Base-by-base conservation (phyloP, 1,140 invertebrate genomes). In the Ptiloglossa arizonensis region DNA sequence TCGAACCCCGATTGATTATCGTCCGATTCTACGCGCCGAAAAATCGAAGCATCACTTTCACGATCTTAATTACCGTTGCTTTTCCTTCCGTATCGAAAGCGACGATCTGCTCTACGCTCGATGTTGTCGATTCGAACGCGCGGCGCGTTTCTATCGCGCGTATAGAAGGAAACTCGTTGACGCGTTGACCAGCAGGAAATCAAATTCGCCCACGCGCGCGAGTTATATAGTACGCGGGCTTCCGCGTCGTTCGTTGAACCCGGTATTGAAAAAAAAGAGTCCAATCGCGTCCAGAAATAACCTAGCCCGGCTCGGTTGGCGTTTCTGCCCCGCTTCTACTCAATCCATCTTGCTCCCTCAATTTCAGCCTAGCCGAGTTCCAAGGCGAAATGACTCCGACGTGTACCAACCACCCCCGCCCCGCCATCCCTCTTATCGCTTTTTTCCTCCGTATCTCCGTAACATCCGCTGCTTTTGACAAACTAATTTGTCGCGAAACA, bases 401-500 rank as follows among this genome's bases (percentile, higher is more conserved):
- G 4, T 19, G 3, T 5, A 52, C 50, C 71, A 46, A 74, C 69
- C 77, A 66, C 60, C 63, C 5, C 48, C n/a, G 6, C 35, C 1
- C 27, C 9, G 27, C 41, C 13, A 9, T 41, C 24, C 2, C 32
- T 48, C n/a, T n/a, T n/a, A n/a, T n/a, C n/a, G n/a, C n/a, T 41
- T 62, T 62, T 27, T 32, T 38, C 24, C 44, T 0, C 29, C n/a
- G 8, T n/a, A 15, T 70, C 56, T n/a, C 2, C 56, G 44, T 70
- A 19, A 19, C 29, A 48, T 46, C 46, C 75, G 35, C 19, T 81
- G 83, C 79, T 84, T 85, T 70, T 84, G 82, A 85, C 83, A 84
- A 85, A 85, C 83, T 85, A 85, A 85, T 84, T 85, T 85, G 82
- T 84, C 83, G 78, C 73, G 82, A 85, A 81, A 85, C 83, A 85